A percentile compares a stretch with the other conserved stretches of the same genome.
These are phyloP conservation scores for Tortrix viridana DNA, from an alignment of 2,888 invertebrate species.

Conservation along the genomic window DNA sequence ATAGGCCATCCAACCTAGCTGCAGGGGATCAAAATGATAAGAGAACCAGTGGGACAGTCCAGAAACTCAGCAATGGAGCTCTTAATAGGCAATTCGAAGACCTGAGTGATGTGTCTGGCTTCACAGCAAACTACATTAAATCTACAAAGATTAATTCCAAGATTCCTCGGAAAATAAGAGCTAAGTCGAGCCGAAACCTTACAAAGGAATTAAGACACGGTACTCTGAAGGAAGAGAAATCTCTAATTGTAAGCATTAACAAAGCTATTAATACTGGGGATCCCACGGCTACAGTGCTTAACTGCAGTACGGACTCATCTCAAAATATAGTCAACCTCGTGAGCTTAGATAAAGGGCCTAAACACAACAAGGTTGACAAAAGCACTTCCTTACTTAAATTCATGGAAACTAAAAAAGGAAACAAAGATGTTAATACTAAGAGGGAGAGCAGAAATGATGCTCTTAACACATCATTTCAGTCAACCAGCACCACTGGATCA, in stretches of 20 bases:
- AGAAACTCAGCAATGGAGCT: slow-evolving; percentile 46
- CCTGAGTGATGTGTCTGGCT: slow-evolving; percentile 77
- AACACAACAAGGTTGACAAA: slow-evolving; percentile 54
- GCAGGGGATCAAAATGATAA: slow-evolving; percentile 49
- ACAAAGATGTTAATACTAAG: slow-evolving; percentile 39
- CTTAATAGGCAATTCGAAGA: slow-evolving; percentile 73
- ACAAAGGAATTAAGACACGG: slow-evolving; percentile 57
- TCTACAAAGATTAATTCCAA: slow-evolving; percentile 74
- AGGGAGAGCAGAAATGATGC: slow-evolving; percentile 45
- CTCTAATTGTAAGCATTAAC: slow-evolving; percentile 63
- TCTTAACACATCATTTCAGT: slow-evolving; percentile 63
- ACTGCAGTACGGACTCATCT: slow-evolving; percentile 72
- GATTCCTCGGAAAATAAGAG: slow-evolving; percentile 62
- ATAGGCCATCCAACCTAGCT: slow-evolving; percentile 45
- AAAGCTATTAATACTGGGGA: slow-evolving; percentile 62
- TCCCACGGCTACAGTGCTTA: slow-evolving; percentile 49
- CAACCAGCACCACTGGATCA: slow-evolving; percentile 59
- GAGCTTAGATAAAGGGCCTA: slow-evolving; percentile 56
- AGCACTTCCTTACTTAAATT: slow-evolving; percentile 70
- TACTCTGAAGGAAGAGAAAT: slow-evolving; percentile 49
- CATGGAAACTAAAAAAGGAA: slow-evolving; percentile 56
- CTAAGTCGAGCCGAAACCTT: slow-evolving; percentile 60
- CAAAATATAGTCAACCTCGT: slow-evolving; percentile 70
- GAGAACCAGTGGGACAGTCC: slow-evolving; percentile 46
- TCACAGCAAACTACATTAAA: slow-evolving; percentile 78